These are phyloP conservation scores for Erpetoichthys calabaricus DNA, from an alignment of 2,797 vertebrate genomes.

Conservation along the genomic window DNA sequence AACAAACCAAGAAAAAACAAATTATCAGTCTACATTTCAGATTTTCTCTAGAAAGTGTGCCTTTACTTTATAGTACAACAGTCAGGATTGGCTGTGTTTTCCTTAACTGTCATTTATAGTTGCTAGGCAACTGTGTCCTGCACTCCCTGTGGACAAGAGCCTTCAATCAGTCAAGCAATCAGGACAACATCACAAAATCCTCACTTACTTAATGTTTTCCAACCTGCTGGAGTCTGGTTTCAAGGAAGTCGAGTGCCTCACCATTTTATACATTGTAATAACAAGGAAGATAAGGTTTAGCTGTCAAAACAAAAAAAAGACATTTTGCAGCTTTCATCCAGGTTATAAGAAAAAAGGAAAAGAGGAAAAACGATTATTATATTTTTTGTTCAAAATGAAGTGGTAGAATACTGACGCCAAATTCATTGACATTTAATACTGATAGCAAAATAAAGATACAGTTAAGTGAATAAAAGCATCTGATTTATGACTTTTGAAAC, in stretches of 20 bases:
- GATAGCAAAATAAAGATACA: constrained; percentile 57
- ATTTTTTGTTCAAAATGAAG: constrained; percentile 34
- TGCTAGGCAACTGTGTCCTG: constrained; percentile 36
- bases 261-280: constrained; percentile 99
- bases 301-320: constrained; percentile 69
- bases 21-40: not conserved
- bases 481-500: constrained; percentile 21
- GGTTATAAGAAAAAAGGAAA: constrained; percentile 20
- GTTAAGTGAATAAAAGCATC: constrained; percentile 41
- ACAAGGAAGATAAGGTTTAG: constrained; percentile 97
- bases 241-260: constrained; percentile 97
- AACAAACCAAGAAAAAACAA: not conserved
- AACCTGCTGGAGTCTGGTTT: constrained; percentile 98
- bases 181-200: constrained; percentile 36
- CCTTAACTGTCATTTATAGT: constrained; percentile 40
- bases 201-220: constrained; percentile 99
- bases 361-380: constrained; percentile 12
- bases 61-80: not conserved
- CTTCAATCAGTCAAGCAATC: constrained; percentile 47
- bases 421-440: constrained; percentile 63
- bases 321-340: not conserved
- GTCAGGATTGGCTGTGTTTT: constrained; percentile 28
- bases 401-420: constrained; percentile 46
- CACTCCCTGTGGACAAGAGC: constrained; percentile 38
- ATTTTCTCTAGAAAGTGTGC: not conserved